Evolutionary conservation across 2,797 vertebrate species (phyloP), one percentile per base, ranked within the genome.

Genomic region (Acanthornis magna): DNA sequence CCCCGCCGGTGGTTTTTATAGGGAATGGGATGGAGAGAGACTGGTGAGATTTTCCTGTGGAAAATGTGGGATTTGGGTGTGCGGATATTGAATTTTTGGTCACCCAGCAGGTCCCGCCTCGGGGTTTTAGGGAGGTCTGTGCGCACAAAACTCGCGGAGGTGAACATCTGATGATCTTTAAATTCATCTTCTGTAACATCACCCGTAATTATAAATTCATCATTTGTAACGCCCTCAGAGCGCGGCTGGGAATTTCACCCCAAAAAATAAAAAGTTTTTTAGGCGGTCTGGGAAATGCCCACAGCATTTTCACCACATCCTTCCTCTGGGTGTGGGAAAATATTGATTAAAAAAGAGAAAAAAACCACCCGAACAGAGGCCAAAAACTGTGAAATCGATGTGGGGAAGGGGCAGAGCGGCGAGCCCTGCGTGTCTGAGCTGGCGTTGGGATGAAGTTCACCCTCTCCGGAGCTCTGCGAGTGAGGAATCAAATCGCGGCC

Each of bases 271-370:
- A 16, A 13, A 9, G 42, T 16, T 38, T 62, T 63, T 36, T 20
- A 16, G 40, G 34, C 7, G 40, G 22, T 34, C 36, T 25, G 48
- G 40, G 36, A 67, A 77, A 63, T 18, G 18, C 19, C 82, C 81
- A 1, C 79, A 10, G 1, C 2, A 22, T 23, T 17, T 82, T 34
- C 19, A 7, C 48, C 88, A 10, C 91, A 17, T 75, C 85, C 83
- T 86, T 26, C 57, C 68, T 29, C 60, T 4, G 3, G 2, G 40
- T 42, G 40, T 17, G 83, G 80, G 72, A 36, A 73, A 10, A 9
- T 0, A 11, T 9, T 5, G 26, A 36, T 53, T 11, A 0, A 29
- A 32, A 65, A 29, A 23, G 2, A 23, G 2, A 5, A 5, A 17
- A 2, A 6, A 32, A 11, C 2, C 21, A 3, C 4, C 13, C 32